Evolutionary conservation across 2,113 vertebrate genomes (phyloP).

Genomic region (Struthidea cinerea): DNA sequence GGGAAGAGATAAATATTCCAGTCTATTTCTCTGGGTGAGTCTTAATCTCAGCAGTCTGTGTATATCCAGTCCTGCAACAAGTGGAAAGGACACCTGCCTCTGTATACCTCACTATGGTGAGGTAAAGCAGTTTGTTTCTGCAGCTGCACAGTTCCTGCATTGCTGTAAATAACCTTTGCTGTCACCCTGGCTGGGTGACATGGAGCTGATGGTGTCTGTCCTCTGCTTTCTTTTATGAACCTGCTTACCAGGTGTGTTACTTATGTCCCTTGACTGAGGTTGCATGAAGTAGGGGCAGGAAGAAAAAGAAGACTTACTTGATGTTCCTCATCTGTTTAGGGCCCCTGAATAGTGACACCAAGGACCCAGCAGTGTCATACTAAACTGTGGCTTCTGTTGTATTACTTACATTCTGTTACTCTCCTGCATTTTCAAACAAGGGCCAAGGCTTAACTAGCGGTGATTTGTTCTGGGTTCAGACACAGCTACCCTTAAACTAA

Average conservation of each 20-base stretch:
- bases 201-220: neutral
- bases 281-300: neutral
- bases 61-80: neutral
- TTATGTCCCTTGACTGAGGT: neutral
- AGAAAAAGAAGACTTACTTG: neutral
- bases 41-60: neutral
- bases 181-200: neutral
- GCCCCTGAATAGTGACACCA: too few species aligned
- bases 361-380: neutral
- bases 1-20: neutral
- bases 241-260: neutral
- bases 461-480: neutral
- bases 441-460: neutral
- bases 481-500: neutral
- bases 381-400: neutral
- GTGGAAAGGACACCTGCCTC: neutral
- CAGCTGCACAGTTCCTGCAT: neutral
- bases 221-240: neutral
- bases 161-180: neutral
- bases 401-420: rapidly evolving
- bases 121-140: neutral
- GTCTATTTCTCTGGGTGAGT: neutral
- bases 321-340: neutral
- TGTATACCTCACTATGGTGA: neutral
- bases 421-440: neutral